Evolutionary conservation across 2,888 invertebrate species (phyloP).

Genomic region (Hydrotaea diabolus): DNA sequence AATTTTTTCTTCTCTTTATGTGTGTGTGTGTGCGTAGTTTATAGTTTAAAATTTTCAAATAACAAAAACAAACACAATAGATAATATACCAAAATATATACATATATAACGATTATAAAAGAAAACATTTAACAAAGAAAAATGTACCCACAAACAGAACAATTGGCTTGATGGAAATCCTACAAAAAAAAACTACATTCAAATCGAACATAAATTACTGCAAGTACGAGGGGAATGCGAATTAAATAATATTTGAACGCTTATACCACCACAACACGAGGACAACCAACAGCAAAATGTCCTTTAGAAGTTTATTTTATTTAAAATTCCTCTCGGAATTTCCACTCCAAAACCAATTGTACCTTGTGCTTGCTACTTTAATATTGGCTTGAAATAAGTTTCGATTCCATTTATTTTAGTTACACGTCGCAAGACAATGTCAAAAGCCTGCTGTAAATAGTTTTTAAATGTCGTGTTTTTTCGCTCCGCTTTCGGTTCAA

Average conservation of each 20-base stretch:
- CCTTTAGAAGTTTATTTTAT: no score
- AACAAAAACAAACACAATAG: slow-evolving; percentile 35
- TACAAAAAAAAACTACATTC: slow-evolving; percentile 38
- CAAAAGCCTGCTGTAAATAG: neutral
- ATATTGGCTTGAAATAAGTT: no score
- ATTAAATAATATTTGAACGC: no score
- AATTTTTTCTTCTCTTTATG: slow-evolving; percentile 70
- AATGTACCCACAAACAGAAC: slow-evolving; percentile 46
- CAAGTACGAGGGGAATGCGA: neutral
- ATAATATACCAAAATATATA: neutral
- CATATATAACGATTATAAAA: slow-evolving; percentile 16
- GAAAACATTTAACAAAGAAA: slow-evolving; percentile 26
- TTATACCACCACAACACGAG: no score
- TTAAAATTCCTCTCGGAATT: no score
- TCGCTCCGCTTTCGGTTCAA: no score
- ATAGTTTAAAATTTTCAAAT: slow-evolving; percentile 68
- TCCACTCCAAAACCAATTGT: no score
- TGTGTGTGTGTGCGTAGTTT: slow-evolving; percentile 72
- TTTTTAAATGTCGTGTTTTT: no score
- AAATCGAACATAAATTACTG: slow-evolving; percentile 36
- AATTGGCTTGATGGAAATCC: slow-evolving; percentile 56
- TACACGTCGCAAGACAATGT: neutral
- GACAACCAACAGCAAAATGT: no score
- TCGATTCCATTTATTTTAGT: no score
- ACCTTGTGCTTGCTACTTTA: no score